Evolutionary conservation across 2,797 vertebrate species (phyloP).

Genomic region (Chromis chromis): DNA sequence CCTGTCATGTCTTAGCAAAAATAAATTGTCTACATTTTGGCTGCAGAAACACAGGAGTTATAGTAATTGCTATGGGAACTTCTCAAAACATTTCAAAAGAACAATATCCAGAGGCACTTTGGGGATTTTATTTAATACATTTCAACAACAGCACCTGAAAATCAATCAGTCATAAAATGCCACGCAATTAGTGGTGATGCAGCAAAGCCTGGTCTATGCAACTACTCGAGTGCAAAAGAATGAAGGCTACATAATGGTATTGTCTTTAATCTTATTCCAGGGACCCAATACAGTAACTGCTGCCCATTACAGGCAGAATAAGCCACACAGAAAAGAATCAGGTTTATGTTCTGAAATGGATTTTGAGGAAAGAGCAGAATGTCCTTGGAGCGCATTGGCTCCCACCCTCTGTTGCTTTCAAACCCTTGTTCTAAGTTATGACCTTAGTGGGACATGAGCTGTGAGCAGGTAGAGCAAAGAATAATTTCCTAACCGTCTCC

Average conservation of each 20-base stretch:
- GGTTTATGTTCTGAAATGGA: background rate
- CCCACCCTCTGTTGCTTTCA: background rate
- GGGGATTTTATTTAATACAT: conserved; percentile 49
- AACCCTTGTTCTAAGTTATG: background rate
- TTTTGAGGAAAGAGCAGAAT: background rate
- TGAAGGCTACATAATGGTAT: conserved; percentile 3
- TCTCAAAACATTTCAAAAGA: conserved; percentile 42
- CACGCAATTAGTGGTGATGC: conserved; percentile 34
- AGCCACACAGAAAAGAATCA: background rate
- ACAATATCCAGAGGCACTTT: conserved; percentile 35
- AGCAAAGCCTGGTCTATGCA: conserved; percentile 14
- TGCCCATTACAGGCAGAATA: conserved; percentile 8
- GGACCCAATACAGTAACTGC: background rate
- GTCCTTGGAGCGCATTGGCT: background rate
- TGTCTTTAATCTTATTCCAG: conserved; percentile 20
- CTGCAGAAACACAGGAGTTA: conserved; percentile 24
- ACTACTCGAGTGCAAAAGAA: background rate
- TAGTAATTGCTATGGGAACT: conserved; percentile 41
- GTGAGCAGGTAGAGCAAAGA: background rate
- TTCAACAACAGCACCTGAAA: conserved; percentile 40
- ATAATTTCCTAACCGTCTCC: background rate
- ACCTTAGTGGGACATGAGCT: background rate
- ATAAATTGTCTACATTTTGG: conserved; percentile 3
- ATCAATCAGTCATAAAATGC: conserved; percentile 24
- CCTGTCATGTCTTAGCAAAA: conserved; percentile 9